These are phyloP conservation scores for Trogon surrucura DNA, from an alignment of 2,113 vertebrate species.

Conservation along the genomic window DNA sequence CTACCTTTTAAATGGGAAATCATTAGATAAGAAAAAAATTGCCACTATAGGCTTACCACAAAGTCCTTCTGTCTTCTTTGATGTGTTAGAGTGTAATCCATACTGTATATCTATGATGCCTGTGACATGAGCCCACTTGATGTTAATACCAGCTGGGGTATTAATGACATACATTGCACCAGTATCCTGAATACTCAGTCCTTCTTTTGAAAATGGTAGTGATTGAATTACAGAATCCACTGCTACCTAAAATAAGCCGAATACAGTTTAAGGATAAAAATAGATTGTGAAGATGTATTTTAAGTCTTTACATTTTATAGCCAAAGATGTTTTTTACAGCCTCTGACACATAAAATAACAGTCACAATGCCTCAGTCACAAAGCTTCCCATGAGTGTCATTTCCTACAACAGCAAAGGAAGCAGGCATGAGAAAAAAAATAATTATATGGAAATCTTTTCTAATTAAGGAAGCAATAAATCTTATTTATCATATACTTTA, in stretches of 20 bases:
- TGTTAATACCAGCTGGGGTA: conserved; percentile 89
- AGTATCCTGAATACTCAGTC: conserved; percentile 90
- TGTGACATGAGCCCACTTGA: conserved; percentile 96
- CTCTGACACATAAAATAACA: neutral
- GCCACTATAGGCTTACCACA: conserved; percentile 83
- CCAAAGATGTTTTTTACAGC: neutral
- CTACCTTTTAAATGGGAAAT: neutral
- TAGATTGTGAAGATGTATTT: neutral
- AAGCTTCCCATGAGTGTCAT: neutral
- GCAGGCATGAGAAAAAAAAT: neutral
- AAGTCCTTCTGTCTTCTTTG: conserved; percentile 87
- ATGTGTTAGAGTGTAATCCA: conserved; percentile 77
- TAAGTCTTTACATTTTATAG: neutral
- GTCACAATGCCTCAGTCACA: neutral
- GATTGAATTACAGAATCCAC: conserved; percentile 86
- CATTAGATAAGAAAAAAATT: neutral
- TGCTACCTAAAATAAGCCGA: conserved; percentile 81
- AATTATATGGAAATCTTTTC: neutral
- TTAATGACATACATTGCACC: conserved; percentile 92
- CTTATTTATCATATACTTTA: neutral
- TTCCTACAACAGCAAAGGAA: neutral
- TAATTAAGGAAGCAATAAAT: neutral
- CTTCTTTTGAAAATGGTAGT: conserved; percentile 88
- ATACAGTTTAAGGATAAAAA: neutral
- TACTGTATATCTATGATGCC: conserved; percentile 94